Evolutionary conservation across 2,888 invertebrate genomes (phyloP).

Genomic region (Eupithecia subumbrata): DNA sequence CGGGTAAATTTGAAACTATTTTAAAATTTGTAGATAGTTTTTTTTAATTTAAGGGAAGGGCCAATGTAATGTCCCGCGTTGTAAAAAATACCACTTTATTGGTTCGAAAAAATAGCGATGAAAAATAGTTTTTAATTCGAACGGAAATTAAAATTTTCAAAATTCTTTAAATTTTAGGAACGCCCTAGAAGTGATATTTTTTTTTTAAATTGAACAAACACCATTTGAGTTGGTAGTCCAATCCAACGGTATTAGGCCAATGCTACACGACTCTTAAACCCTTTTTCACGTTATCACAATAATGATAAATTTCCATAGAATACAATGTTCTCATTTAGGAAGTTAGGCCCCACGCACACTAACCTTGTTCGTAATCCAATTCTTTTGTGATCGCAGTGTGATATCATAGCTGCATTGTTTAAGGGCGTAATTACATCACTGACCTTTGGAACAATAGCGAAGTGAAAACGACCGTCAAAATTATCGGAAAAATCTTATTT

Average conservation of each 20-base stretch:
- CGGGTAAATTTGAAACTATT: not conserved
- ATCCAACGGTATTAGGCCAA: constrained; percentile 1
- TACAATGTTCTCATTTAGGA: constrained; percentile 24
- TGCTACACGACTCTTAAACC: constrained; percentile 1
- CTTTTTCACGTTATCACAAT: not conserved
- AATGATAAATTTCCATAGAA: not conserved
- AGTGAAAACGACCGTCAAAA: constrained; percentile 40
- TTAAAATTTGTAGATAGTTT: not conserved
- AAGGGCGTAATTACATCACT: constrained; percentile 42
- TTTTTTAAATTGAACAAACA: not conserved
- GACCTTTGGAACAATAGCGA: constrained; percentile 44
- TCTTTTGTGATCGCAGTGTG: constrained; percentile 40
- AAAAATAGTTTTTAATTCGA: not conserved
- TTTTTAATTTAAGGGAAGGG: not conserved
- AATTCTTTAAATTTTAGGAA: too few species aligned
- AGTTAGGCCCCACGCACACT: constrained; percentile 28
- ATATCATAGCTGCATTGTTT: constrained; percentile 40
- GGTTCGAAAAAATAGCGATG: not conserved
- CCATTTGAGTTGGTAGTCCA: too few species aligned
- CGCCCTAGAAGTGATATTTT: not conserved
- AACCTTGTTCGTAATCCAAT: constrained; percentile 43
- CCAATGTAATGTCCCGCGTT: not conserved
- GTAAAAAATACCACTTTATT: not conserved
- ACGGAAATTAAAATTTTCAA: not conserved
- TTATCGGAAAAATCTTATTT: constrained; percentile 28